Evolutionary conservation across 2,797 vertebrate species (phyloP).

Genomic region (Perodicticus potto): DNA sequence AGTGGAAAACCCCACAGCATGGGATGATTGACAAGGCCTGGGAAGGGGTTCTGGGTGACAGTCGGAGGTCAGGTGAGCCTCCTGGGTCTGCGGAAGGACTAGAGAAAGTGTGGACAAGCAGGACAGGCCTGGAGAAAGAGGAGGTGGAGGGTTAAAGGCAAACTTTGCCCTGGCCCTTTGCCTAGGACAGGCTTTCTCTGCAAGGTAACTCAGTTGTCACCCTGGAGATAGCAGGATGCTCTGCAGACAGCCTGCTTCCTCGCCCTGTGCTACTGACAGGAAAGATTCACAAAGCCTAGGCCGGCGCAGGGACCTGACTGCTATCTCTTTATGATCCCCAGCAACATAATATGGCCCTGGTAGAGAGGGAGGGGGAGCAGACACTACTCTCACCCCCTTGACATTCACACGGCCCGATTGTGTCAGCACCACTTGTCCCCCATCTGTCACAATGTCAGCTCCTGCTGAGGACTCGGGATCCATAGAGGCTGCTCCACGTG

Average conservation of each 20-base stretch:
- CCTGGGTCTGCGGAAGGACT: not conserved
- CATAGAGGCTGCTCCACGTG: constrained; percentile 80
- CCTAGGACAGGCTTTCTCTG: not conserved
- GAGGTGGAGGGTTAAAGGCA: not conserved
- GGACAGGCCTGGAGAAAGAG: not conserved
- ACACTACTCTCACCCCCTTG: not conserved
- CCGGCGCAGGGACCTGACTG: constrained; percentile 49
- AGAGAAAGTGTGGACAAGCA: not conserved
- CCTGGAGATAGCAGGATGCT: not conserved
- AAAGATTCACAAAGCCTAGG: constrained; percentile 42
- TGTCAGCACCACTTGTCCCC: constrained; percentile 81
- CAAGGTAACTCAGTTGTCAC: not conserved
- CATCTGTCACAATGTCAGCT: constrained; percentile 84
- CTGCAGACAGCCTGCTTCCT: not conserved
- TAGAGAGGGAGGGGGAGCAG: constrained; percentile 55
- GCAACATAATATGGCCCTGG: not conserved
- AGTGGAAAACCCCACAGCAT: not conserved
- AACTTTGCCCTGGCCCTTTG: not conserved
- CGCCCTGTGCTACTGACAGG: not conserved
- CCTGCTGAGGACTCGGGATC: constrained; percentile 80
- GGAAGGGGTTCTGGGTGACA: not conserved
- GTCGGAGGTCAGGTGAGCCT: not conserved
- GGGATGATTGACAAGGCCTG: not conserved
- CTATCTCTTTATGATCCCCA: constrained; percentile 37
- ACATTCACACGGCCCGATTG: constrained; percentile 74